Conservation (phyloP, 2,888 invertebrate genomes). For the Cheilosia soror region DNA sequence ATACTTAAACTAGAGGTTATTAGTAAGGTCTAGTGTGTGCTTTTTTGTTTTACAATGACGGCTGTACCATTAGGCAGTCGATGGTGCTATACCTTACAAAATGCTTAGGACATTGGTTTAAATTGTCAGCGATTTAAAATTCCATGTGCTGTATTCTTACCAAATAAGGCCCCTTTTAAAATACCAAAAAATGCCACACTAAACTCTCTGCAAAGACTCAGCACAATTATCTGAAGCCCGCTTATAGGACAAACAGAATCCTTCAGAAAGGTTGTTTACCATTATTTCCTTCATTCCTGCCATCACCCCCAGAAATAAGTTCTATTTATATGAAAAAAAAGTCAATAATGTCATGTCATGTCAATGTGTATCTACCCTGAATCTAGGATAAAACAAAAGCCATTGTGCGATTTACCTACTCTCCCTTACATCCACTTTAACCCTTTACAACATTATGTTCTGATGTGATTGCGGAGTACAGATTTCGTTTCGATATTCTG, state of each 20-base stretch:
- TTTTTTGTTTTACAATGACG: too few relatives aligned
- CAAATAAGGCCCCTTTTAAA: background rate
- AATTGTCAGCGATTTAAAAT: too few relatives aligned
- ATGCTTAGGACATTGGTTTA: too few relatives aligned
- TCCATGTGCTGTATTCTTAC: background rate
- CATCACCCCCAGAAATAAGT: background rate
- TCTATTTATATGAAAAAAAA: constrained; percentile 45
- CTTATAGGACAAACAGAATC: background rate
- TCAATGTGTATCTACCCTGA: constrained; percentile 33
- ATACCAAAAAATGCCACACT: background rate
- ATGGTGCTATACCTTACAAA: too few relatives aligned
- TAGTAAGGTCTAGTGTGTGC: too few relatives aligned
- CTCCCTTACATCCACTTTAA: background rate
- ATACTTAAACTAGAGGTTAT: too few relatives aligned
- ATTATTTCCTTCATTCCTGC: background rate
- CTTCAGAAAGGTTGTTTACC: background rate
- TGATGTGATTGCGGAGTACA: constrained; percentile 29
- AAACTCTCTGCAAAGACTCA: background rate
- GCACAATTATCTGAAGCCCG: background rate
- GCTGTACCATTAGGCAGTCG: too few relatives aligned
- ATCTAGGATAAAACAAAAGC: constrained; percentile 52
- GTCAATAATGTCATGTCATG: constrained; percentile 64
- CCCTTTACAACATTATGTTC: constrained; percentile 12
- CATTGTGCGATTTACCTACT: constrained; percentile 46
- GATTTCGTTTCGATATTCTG: constrained; percentile 16